Base-by-base conservation (phyloP, 2,888 invertebrate genomes). In the Torymus tubicola region DNA sequence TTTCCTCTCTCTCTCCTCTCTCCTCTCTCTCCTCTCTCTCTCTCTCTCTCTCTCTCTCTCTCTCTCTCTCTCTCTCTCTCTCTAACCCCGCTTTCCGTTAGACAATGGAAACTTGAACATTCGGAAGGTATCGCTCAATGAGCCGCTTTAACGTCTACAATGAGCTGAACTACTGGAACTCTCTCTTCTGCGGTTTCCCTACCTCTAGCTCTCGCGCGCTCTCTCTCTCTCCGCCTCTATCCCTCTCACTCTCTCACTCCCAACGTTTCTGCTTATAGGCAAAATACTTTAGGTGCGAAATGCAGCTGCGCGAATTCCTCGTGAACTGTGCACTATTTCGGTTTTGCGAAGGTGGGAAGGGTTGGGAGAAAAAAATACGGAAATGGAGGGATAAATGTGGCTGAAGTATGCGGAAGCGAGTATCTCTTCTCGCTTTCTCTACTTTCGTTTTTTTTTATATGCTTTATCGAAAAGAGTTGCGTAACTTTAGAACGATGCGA, bases 101-200 rank as follows among this genome's bases (percentile, higher is more conserved):
- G 75, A 82, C 83, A 83, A 82, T 83, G 61, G 80, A 72, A 82
- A 82, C 74, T 77, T 78, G 64, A 82, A 80, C 74, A 77, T 79
- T 80, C 79, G 64, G 75, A 82, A 71, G 80, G 75, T 80, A 82
- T 78, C 80, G 77, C 77, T 83, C 77, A 80, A 83, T 83, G 82
- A 81, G 71, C 78, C 78, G 76, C 77, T 83, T 83, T 80, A 81
- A 77, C 77, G 78, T 83, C 75, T 74, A 69, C 81, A 81, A 77
- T 71, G 83, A 67, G 75, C 68, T 77, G 60, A 78, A 81, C 79
- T 81, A 76, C 81, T 78, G 68, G 67, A 79, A 78, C 72, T 81
- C 71, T 55, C 72, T 50, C 75, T 61, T 50, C 52, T 71, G 78
- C 18, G 70, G 70, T 73, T 72, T 63, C 64, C 55, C 42, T 42